Evolutionary conservation across 2,888 invertebrate genomes (phyloP), one percentile per base, ranked within the genome.

Genomic region (Fragum whitleyi): DNA sequence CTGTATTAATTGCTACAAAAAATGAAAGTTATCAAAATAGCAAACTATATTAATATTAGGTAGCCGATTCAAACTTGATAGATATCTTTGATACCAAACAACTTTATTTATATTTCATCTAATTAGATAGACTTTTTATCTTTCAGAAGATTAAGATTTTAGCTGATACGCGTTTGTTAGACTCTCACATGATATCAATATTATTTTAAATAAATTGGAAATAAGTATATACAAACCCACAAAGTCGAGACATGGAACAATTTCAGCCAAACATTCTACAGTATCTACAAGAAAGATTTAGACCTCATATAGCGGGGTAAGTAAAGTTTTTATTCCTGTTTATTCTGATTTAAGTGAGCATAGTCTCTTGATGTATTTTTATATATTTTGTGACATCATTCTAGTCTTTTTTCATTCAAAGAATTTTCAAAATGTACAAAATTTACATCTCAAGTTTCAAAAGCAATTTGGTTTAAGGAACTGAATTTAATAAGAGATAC

Each of bases 261-360:
- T 73, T 80, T 62, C 80, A 80, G 53, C 72, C 76, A 28, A 73
- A 76, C 51, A 55, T 80, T 69, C 32, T 80, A 39, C 80, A 80
- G 29, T 51, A 76, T 51, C 68, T 80, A 16, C 82, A 82, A 36
- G 82, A 76, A 1, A 39, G 79, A 28, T 70, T 82, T 26, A 69
- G 73, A 39, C 53, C 76, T 21, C 70, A 62, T 51, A 7, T 77
- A 26, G 21, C 71, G 9, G 76, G 76, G 65, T 72, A 72, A 61
- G 72, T 61, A 36, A 36, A 36, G n/a, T n/a, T n/a, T n/a, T n/a
- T n/a, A n/a, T n/a, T n/a, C n/a, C n/a, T n/a, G n/a, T n/a, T n/a
- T n/a, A n/a, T n/a, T n/a, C n/a, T n/a, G n/a, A n/a, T n/a, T n/a
- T n/a, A n/a, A n/a, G n/a, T n/a, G n/a, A n/a, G n/a, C n/a, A n/a